Base-by-base conservation (phyloP, 1,140 invertebrate genomes). In the Heliconius himera region DNA sequence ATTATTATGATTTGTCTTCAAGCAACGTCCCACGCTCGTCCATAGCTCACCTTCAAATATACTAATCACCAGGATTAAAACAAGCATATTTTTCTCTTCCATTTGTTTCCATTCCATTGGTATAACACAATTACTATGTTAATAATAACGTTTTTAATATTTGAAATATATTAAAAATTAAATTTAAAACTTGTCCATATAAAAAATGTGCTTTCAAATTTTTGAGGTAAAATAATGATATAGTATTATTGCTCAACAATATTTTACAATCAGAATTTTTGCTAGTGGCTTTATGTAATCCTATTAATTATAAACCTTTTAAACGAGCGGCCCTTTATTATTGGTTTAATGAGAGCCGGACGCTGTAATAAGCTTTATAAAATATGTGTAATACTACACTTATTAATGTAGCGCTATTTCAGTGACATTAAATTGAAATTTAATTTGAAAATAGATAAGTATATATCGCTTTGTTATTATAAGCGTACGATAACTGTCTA, bases 341-440 rank as follows among this genome's bases (percentile, higher is more conserved):
- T 66, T 66, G 60, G 60, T 29, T 66, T 66, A 66, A 66, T 66
- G 22, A 66, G 56, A 66, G 26, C 56, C 22, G 56, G 60, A 66
- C 22, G 60, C 60, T 9, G 22, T 66, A 66, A 66, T 66, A 22
- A 22, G 60, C 60, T 29, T 66, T 29, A 66, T 29, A 66, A 66
- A 66, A 66, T 66, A 66, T 22, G 9, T 56, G 54, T 66, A 66
- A 66, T 26, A 66, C 60, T 16, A 66, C 60, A 26, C 56, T 60
- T 60, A 66, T 26, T 66, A 16, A 66, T 16, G 60, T n/a, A 66
- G 22, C 60, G 22, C 22, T 66, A 66, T 66, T 66, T 66, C 22
- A 5, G 22, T 66, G 1, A 16, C 60, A 66, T 26, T 66, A 66
- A 46, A 29, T 13, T 66, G 26, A 66, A 29, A 3, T 26, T 66